Base-by-base conservation (phyloP, 2,888 invertebrate species). In the Pristionchus japonicus region DNA sequence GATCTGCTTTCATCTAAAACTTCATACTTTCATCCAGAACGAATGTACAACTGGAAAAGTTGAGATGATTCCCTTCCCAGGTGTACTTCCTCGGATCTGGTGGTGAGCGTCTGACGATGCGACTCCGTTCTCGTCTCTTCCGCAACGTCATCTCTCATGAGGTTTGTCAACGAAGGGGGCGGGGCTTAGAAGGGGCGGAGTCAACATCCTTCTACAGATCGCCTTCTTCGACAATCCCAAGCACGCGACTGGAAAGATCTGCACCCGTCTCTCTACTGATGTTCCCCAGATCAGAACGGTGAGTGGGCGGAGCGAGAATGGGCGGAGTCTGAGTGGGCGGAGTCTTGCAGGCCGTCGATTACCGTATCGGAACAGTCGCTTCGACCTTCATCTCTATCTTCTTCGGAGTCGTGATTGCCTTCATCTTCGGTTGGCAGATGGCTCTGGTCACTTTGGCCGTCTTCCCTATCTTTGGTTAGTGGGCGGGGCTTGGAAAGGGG, bases 341-440 rank as follows among this genome's bases (percentile, higher is more conserved):
- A 77, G 47, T 77, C 47, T 77, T 89, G 34, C 89, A 95, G 95
- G 95, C 95, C n/a, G 94, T 95, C 43, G 95, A 95, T 67, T 92
- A 93, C 86, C 94, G 95, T 61, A 91, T 95, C 47, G 95, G 95
- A 0, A 93, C 93, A 17, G 92, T 95, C 34, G 90, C 95, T 37
- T 94, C 95, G 88, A 94, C 94, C 64, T 93, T 95, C 88, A 91
- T 93, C 27, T 92, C 92, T 0, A 90, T 92, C 87, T 64, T 90
- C 27, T 89, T 90, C 52, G 93, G 93, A 43, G 91, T 93, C n/a
- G 90, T 88, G 23, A 90, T 93, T 43, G 95, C 95, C 0, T 95
- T 95, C 91, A 91, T 95, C 87, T 95, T 94, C 90, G 95, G 95
- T 82, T 95, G 95, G 95, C 94, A 95, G 90, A 93, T 95, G 91